Base-by-base conservation (phyloP, 2,888 invertebrate genomes). In the Drosophila hawaiiensis region DNA sequence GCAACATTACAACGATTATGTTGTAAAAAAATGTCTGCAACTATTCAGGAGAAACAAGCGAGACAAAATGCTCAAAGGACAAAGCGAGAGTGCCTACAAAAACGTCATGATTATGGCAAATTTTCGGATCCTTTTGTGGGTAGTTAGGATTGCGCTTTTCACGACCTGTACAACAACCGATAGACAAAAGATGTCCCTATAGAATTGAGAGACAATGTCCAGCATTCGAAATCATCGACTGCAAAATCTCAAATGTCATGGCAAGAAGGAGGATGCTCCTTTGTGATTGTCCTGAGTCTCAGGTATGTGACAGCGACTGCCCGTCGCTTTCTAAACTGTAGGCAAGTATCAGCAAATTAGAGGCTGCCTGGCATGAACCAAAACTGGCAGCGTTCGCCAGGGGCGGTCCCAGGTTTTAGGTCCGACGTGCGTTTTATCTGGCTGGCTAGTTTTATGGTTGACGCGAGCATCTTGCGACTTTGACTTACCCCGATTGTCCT, bases 71-170 rank as follows among this genome's bases (percentile, higher is more conserved):
- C 52, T 52, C 52, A 50, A 39, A 54, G 49, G 43, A 41, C 56
- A 37, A 19, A 54, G 37, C 49, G 59, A 28, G 64, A 49, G 52
- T 29, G 58, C 52, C 63, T 59, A 84, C 70, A 85, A 78, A 80
- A 83, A 83, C 69, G 73, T 77, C 86, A 78, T 91, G 89, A 91
- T 90, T 91, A 91, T 85, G 91, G 91, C 91, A 90, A 88, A 90
- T 91, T 86, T 91, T 91, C 77, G 82, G 76, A 67, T 63, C 72
- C 75, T 76, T 84, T 91, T 90, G 91, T 91, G 89, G 91, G 76
- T 70, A 75, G 63, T 76, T 84, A 78, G 79, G 78, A 80, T 85
- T 89, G 90, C 91, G 85, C 89, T 91, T 91, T 89, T 79, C 78
- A 83, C 49, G 47, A 53, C 25, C 37, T 50, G 35, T 37, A 52